A percentile compares a stretch with the other conserved stretches of the same genome.
These are phyloP conservation scores for Dolichallabes microphthalmus DNA, from an alignment of 2,113 vertebrate species.

Conservation along the genomic window DNA sequence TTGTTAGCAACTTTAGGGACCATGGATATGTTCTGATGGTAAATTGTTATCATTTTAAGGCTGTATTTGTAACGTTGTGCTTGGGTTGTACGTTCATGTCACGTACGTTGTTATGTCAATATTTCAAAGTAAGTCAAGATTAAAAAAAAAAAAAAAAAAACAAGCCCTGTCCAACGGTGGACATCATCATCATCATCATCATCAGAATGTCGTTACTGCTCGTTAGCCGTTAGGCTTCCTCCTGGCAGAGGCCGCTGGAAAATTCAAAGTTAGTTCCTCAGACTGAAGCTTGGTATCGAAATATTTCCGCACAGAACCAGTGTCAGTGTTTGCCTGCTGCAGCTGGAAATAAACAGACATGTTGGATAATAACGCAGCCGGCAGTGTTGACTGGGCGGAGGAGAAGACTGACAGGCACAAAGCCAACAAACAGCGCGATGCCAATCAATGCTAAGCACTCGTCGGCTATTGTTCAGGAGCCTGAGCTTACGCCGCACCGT, in stretches of 20 bases:
- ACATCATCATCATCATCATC: too few relatives aligned
- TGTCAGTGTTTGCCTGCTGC: not conserved
- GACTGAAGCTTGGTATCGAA: not conserved
- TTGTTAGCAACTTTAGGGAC: too few relatives aligned
- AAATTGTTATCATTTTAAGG: too few relatives aligned
- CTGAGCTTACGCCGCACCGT: conserved; percentile 27
- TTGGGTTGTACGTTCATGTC: too few relatives aligned
- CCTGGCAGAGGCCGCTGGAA: not conserved
- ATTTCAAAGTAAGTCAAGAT: too few relatives aligned
- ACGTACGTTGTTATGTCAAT: too few relatives aligned
- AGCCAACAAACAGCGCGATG: conserved; percentile 37
- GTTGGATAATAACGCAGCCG: conserved; percentile 20
- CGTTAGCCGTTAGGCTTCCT: too few relatives aligned
- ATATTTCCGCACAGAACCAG: not conserved
- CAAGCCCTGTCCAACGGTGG: too few relatives aligned
- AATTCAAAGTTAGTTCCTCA: not conserved
- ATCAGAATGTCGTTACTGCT: too few relatives aligned
- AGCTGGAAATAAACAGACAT: conserved; percentile 22
- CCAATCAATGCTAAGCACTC: conserved; percentile 39
- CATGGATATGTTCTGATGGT: too few relatives aligned
- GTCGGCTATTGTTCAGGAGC: conserved; percentile 40
- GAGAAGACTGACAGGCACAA: conserved; percentile 34
- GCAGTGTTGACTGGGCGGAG: conserved; percentile 36
- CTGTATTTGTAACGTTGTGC: too few relatives aligned
- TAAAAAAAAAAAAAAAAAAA: too few relatives aligned